Evolutionary conservation across 2,888 invertebrate species (phyloP), one percentile per base, ranked within the genome.

Genomic region (Coelogynopora nodosa): DNA sequence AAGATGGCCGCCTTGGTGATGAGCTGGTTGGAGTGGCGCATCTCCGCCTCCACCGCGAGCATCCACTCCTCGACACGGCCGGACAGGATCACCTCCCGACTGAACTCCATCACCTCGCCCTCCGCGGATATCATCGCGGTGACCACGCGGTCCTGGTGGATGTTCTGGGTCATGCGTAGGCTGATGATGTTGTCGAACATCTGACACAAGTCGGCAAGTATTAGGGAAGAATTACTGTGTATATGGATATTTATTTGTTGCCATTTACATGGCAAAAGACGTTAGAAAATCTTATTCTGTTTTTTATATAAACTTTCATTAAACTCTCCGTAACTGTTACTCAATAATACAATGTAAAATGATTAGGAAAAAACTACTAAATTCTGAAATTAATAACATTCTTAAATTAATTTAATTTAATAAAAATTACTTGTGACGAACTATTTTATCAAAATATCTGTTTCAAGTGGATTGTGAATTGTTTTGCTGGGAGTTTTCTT

Each of bases 141-240:
- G 0, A 84, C 87, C 0, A 85, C 1, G n/a, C 74, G n/a, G 26
- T 87, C 84, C 2, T 67, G 82, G 67, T 83, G 31, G 23, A 30
- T 26, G 1, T 30, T 26, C 0, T 18, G 0, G 5, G 18, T 23
- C 27, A 87, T 82, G 27, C 30, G 31, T 27, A 87, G 31, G 0
- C 87, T 67, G 23, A 81, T 67, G 31, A 87, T 87, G 49, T 87
- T 87, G 82, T 87, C 87, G 49, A 87, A 87, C 86, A 87, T 87
- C 87, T 87, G 67, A 30, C n/a, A 87, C 5, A 85, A 31, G 82
- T 5, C n/a, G n/a, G n/a, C n/a, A n/a, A n/a, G n/a, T n/a, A n/a
- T n/a, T n/a, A n/a, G n/a, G n/a, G n/a, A n/a, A n/a, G n/a, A n/a
- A n/a, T n/a, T n/a, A n/a, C n/a, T n/a, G n/a, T n/a, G n/a, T n/a